Percentiles rank a stretch among this genome's conserved stretches.
Evolutionary conservation across 2,797 vertebrate genomes (phyloP).

Genomic region (Miichthys miiuy): DNA sequence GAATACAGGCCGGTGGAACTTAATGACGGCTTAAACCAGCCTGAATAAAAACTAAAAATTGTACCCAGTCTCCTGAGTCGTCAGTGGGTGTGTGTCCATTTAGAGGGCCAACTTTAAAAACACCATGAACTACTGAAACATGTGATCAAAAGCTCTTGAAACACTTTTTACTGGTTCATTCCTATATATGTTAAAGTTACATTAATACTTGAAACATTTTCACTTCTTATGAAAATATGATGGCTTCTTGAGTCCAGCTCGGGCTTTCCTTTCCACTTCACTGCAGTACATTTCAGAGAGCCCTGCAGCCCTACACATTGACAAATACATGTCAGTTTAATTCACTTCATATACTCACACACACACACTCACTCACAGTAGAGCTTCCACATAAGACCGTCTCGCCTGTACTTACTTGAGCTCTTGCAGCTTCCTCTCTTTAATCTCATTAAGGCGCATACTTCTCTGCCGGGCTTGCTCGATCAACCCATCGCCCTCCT

Average conservation of each 20-base stretch:
- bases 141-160: no score
- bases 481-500: constrained; percentile 82
- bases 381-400: background rate
- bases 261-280: constrained; percentile 85
- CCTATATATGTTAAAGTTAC: background rate
- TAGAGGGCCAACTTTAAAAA: no score
- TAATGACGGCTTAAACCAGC: no score
- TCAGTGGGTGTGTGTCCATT: no score
- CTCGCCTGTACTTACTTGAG: constrained; percentile 84
- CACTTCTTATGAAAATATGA: background rate
- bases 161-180: no score
- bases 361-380: background rate
- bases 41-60: no score
- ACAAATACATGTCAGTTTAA: constrained; percentile 1
- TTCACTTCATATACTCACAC: background rate
- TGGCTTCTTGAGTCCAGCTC: background rate
- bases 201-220: background rate
- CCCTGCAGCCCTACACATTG: constrained; percentile 83
- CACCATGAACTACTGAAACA: no score
- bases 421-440: constrained; percentile 89
- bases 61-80: no score
- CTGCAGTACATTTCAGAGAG: constrained; percentile 89
- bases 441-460: constrained; percentile 83
- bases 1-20: no score
- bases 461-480: constrained; percentile 84